A percentile compares a stretch with the other conserved stretches of the same genome.
These are phyloP conservation scores for Oreochromis aureus DNA, from an alignment of 2,113 vertebrate genomes.

Conservation along the genomic window DNA sequence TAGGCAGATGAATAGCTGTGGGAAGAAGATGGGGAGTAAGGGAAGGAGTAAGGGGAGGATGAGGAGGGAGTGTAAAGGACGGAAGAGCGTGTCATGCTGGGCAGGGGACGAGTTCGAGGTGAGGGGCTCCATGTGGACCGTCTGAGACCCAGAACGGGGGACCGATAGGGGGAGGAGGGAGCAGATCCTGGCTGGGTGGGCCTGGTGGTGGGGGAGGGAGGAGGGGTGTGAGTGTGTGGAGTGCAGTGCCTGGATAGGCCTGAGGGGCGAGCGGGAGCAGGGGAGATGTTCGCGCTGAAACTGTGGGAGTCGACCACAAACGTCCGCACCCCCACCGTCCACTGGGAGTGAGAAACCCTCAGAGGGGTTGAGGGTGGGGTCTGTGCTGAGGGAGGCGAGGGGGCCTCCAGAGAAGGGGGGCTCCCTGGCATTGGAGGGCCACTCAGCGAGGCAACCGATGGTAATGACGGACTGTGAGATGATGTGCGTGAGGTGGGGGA, in stretches of 20 bases:
- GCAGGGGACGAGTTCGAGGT: constrained; percentile 56
- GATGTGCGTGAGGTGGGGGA: constrained; percentile 10
- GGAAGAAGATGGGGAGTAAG: constrained; percentile 15
- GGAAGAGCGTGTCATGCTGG: constrained; percentile 46
- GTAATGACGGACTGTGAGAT: constrained; percentile 1
- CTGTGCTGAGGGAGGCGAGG: constrained; percentile 14
- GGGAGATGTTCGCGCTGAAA: constrained; percentile 43
- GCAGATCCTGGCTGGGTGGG: constrained; percentile 42
- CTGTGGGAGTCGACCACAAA: constrained; percentile 65
- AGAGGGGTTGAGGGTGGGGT: constrained; percentile 38
- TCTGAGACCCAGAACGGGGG: constrained; percentile 44
- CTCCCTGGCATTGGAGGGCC: constrained; percentile 33
- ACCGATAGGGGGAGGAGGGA: constrained; percentile 61
- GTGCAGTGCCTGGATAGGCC: constrained; percentile 33
- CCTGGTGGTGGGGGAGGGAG: not conserved
- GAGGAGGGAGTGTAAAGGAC: constrained; percentile 35
- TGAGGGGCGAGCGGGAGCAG: constrained; percentile 12
- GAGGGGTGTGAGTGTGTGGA: constrained; percentile 28
- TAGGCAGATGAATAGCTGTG: constrained; percentile 38
- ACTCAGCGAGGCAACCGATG: constrained; percentile 5
- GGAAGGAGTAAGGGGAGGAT: constrained; percentile 12
- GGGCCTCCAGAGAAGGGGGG: constrained; percentile 61
- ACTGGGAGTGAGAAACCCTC: constrained; percentile 55
- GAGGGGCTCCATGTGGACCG: constrained; percentile 62
- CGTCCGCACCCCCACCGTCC: constrained; percentile 63